These are phyloP conservation scores for Caenorhabditis remanei DNA, from an alignment of 1,140 invertebrate species.

Conservation along the genomic window DNA sequence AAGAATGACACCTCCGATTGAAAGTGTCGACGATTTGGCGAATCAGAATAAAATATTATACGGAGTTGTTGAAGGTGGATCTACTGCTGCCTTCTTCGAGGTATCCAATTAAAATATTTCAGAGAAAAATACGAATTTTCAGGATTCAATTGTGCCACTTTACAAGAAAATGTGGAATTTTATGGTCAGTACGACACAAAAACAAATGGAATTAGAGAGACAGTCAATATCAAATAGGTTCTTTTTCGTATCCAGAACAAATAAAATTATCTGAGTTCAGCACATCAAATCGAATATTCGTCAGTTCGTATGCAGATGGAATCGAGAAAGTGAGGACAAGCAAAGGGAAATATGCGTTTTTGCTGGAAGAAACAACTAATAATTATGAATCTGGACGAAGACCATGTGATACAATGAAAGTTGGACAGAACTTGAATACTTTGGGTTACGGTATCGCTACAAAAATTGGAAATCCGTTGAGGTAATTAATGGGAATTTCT, in stretches of 20 bases:
- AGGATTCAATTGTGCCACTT: slow-evolving; percentile 86
- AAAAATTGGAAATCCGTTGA: slow-evolving; percentile 76
- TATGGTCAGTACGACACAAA: slow-evolving; percentile 81
- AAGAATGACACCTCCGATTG: slow-evolving; percentile 65
- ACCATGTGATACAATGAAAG: slow-evolving; percentile 94
- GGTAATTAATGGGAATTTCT: slow-evolving; percentile 63
- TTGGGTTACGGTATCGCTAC: slow-evolving; percentile 78
- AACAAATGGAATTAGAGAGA: slow-evolving; percentile 50
- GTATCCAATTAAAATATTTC: slow-evolving; percentile 79
- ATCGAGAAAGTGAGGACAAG: slow-evolving; percentile 84
- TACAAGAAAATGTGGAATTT: slow-evolving; percentile 96
- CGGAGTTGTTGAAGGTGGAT: slow-evolving; percentile 87
- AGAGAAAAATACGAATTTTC: slow-evolving; percentile 56
- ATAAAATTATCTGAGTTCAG: slow-evolving; percentile 40
- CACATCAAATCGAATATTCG: slow-evolving; percentile 81
- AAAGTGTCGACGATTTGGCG: slow-evolving; percentile 91
- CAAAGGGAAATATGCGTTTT: slow-evolving; percentile 88
- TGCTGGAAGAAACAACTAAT: slow-evolving; percentile 93
- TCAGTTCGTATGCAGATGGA: slow-evolving; percentile 87
- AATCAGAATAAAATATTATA: slow-evolving; percentile 95
- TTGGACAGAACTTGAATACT: slow-evolving; percentile 81
- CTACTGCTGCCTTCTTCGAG: slow-evolving; percentile 92
- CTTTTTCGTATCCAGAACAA: neutral
- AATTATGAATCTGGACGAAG: slow-evolving; percentile 92
- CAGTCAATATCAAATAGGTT: slow-evolving; percentile 43